Percentiles rank a stretch among this genome's conserved stretches.
These are phyloP conservation scores for Tenualosa thibaudeaui DNA, from an alignment of 2,797 vertebrate genomes.

Conservation along the genomic window DNA sequence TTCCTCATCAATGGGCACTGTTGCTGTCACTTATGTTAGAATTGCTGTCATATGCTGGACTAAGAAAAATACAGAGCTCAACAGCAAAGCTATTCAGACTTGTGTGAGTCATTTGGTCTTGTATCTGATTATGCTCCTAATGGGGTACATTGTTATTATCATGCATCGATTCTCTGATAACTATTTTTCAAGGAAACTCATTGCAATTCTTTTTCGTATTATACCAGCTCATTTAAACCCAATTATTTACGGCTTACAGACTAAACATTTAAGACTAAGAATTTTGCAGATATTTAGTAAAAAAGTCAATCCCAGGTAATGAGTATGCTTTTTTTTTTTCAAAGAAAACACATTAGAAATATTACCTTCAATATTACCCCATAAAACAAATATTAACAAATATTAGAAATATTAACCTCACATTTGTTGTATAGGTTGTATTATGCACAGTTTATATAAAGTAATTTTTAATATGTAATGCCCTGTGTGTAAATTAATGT, in stretches of 20 bases:
- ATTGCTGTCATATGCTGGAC: slow-evolving; percentile 66
- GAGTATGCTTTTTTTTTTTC: no score
- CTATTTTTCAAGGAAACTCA: slow-evolving; percentile 43
- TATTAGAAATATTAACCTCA: no score
- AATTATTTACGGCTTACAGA: slow-evolving; percentile 58
- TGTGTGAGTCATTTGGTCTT: slow-evolving; percentile 60
- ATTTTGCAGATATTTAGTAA: slow-evolving; percentile 31
- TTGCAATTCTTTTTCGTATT: slow-evolving; percentile 48
- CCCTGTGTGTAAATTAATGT: no score
- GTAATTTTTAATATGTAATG: no score
- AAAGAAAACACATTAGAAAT: no score
- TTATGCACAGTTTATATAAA: no score
- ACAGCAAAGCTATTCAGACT: slow-evolving; percentile 64
- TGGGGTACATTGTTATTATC: slow-evolving; percentile 22
- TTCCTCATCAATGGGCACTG: slow-evolving; percentile 57
- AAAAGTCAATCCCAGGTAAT: neutral
- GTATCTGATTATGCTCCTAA: slow-evolving; percentile 52
- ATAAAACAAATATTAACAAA: no score
- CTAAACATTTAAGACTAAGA: slow-evolving; percentile 49
- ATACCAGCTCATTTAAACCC: slow-evolving; percentile 51
- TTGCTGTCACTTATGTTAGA: slow-evolving; percentile 64
- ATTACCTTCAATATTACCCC: no score
- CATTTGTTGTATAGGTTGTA: no score
- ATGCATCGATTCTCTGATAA: neutral
- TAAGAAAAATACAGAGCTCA: slow-evolving; percentile 55